Evolutionary conservation across 2,113 vertebrate species (phyloP).

Genomic region (Stomatorhinus ivindoensis): DNA sequence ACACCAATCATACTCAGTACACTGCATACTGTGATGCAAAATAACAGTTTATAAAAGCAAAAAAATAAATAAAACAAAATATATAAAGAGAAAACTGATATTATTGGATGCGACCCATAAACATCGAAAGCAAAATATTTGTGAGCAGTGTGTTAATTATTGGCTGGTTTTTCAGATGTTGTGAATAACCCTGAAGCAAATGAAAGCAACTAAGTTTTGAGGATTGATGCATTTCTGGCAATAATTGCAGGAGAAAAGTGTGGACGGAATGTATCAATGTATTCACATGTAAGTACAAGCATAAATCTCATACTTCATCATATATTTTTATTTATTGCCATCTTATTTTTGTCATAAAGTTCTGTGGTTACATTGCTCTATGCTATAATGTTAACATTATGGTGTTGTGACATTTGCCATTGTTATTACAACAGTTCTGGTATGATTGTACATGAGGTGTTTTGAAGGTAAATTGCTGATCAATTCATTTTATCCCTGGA

Average conservation of each 20-base stretch:
- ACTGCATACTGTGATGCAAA: background rate
- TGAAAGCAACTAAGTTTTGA: background rate
- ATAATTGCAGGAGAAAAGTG: too few species aligned
- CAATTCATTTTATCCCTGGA: background rate
- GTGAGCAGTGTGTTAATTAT: background rate
- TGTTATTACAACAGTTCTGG: background rate
- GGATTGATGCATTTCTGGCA: background rate
- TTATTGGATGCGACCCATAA: background rate
- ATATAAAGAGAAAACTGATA: background rate
- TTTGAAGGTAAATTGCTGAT: background rate
- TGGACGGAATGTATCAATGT: background rate
- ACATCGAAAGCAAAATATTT: background rate
- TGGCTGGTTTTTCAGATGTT: background rate
- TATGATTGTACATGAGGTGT: background rate
- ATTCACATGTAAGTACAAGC: background rate
- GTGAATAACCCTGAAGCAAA: background rate
- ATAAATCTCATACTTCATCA: background rate
- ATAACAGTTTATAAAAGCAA: background rate
- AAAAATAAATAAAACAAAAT: background rate
- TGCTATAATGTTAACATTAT: background rate
- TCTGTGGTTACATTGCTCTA: background rate
- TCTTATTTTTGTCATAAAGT: background rate
- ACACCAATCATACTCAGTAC: background rate
- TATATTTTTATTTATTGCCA: background rate
- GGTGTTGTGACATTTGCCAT: background rate